Evolutionary conservation across 2,888 invertebrate species (phyloP), one percentile per base, ranked within the genome.

Genomic region (Campoletis raptor): DNA sequence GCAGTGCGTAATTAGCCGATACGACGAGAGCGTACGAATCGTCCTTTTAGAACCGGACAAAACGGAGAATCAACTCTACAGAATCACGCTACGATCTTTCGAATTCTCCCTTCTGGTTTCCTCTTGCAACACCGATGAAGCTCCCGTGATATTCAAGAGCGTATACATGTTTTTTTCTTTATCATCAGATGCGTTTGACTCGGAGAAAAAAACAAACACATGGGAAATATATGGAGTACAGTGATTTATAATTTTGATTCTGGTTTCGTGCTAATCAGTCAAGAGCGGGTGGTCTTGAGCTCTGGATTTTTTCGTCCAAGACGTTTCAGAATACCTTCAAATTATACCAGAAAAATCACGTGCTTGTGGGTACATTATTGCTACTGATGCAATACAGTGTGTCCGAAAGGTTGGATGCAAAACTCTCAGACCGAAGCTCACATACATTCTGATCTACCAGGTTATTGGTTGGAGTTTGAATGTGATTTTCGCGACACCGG

Each of bases 1-100:
- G 89, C 42, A 83, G 79, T 74, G 83, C 85, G 88, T 87, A 89
- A 88, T 88, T 89, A 89, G 88, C 81, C 82, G 85, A 73, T 76
- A 79, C 74, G 80, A 64, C 85, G 82, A 52, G 79, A 85, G 57
- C 72, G 52, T 85, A 85, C 85, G 83, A 88, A 88, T 88, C 86
- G 52, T 69, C 52, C 57, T 74, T 77, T 81, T 21, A 37, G n/a
- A 45, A 48, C 36, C 45, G 79, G 10, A 30, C 24, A 54, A 81
- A 76, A 77, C 72, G 7, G 42, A 74, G 54, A 42, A 66, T 67
- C 57, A 54, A 57, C 42, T 57, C 12, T 10, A 8, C 9, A 42
- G 66, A 52, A 81, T 81, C 45, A 30, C 40, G 15, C 18, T 66
- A 30, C 73, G 24, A 73, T 74, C 48, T 64, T 64, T 73, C 0